These are phyloP conservation scores for Chrysogorgia sp. DNA, from an alignment of 92 coral and sea anemone genomes.

Conservation along the genomic window DNA sequence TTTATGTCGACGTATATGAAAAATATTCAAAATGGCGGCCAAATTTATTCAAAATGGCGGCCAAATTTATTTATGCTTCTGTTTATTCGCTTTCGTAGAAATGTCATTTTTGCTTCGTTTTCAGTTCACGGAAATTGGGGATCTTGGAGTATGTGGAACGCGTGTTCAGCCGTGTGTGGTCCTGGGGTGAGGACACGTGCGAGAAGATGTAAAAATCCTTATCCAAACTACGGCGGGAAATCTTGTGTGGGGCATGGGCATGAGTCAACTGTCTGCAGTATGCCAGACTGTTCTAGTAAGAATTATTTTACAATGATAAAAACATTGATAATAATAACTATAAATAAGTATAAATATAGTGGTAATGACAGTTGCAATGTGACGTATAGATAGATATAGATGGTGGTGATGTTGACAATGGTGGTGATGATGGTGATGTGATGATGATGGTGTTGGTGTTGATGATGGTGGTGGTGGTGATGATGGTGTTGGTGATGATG, in stretches of 20 bases:
- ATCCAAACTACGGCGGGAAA: constrained; percentile 86
- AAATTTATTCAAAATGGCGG: too few relatives aligned
- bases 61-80: too few relatives aligned
- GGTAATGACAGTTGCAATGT: not conserved
- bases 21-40: too few relatives aligned
- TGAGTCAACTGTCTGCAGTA: constrained; percentile 91
- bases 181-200: constrained; percentile 97
- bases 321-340: too few relatives aligned
- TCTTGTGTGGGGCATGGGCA: constrained; percentile 85
- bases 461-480: not conserved
- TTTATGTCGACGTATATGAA: too few relatives aligned
- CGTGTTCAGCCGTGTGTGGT: constrained; percentile 91
- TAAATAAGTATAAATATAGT: too few relatives aligned
- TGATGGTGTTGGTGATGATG: too few relatives aligned
- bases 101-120: not conserved
- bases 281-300: constrained; percentile 95
- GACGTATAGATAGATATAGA: not conserved
- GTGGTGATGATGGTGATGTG: too few relatives aligned
- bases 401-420: too few relatives aligned
- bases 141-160: constrained; percentile 94
- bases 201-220: constrained; percentile 93
- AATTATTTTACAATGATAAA: not conserved
- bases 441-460: not conserved
- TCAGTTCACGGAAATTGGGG: constrained; percentile 99
- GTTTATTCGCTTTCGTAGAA: too few relatives aligned